phyloP scores from a whole-genome alignment of 2,888 invertebrate genomes.

The Drosophila tripunctata region DNA sequence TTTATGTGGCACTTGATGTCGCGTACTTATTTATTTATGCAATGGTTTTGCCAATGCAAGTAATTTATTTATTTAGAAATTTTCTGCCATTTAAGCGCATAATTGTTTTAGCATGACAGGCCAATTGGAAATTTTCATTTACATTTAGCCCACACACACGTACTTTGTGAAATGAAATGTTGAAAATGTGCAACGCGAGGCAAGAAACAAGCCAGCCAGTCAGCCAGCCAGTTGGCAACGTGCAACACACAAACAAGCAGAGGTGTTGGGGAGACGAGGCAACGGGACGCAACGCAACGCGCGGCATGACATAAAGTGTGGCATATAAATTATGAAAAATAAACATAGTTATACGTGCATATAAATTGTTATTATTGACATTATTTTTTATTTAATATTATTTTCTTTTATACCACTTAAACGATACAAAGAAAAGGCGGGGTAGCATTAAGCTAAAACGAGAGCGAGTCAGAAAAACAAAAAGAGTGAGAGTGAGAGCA shows the following conservation, averaged over 20 bases:
- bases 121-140: slow-evolving; percentile 65
- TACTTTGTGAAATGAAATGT: background rate
- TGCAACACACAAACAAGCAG: slow-evolving; percentile 11
- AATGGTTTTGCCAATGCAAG: slow-evolving; percentile 37
- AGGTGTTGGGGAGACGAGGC: background rate
- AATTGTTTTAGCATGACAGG: slow-evolving; percentile 61
- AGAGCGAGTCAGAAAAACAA: background rate
- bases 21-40: slow-evolving; percentile 43
- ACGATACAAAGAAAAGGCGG: background rate
- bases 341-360: slow-evolving; percentile 37
- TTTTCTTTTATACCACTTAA: slow-evolving; percentile 6
- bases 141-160: slow-evolving; percentile 31
- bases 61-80: slow-evolving; percentile 70
- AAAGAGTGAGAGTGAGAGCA: background rate
- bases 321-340: slow-evolving; percentile 50
- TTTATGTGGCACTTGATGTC: slow-evolving; percentile 5
- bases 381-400: slow-evolving; percentile 20
- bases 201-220: background rate
- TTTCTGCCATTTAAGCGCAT: slow-evolving; percentile 68
- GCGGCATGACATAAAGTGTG: background rate
- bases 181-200: slow-evolving; percentile 8
- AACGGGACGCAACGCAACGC: too few relatives aligned
- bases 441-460: background rate
- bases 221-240: too few relatives aligned
- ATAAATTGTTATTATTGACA: slow-evolving; percentile 48